Evolutionary conservation across 1,140 invertebrate species (phyloP).

Genomic region (Nomia melanderi): DNA sequence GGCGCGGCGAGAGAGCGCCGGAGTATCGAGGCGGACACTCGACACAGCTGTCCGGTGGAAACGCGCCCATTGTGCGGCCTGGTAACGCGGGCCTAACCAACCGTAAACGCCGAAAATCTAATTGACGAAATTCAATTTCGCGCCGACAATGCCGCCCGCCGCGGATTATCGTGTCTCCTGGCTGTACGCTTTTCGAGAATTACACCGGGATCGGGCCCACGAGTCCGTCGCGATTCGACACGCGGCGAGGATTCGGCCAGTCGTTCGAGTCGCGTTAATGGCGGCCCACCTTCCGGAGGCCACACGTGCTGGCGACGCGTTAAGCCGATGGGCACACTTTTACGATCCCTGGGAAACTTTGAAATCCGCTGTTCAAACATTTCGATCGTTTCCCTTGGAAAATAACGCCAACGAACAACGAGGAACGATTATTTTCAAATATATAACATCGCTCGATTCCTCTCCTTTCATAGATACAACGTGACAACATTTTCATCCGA

Average conservation of each 20-base stretch:
- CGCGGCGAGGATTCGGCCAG: slow-evolving; percentile 50
- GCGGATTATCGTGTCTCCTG: slow-evolving; percentile 46
- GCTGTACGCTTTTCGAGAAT: slow-evolving; percentile 68
- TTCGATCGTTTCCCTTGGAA: no score
- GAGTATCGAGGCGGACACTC: slow-evolving; percentile 52
- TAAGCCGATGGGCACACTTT: slow-evolving; percentile 44
- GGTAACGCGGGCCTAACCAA: slow-evolving; percentile 76
- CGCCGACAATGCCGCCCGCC: slow-evolving; percentile 69
- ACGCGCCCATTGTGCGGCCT: slow-evolving; percentile 54
- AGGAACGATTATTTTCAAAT: no score
- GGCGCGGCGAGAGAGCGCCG: slow-evolving; percentile 23
- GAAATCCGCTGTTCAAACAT: no score
- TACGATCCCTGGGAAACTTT: background rate
- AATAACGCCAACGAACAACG: no score
- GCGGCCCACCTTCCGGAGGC: background rate
- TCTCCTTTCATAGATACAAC: no score
- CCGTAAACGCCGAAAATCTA: slow-evolving; percentile 78
- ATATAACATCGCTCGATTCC: no score
- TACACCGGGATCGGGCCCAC: slow-evolving; percentile 61
- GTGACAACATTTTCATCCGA: background rate
- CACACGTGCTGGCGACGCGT: slow-evolving; percentile 3
- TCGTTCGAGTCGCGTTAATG: slow-evolving; percentile 44
- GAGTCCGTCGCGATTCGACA: slow-evolving; percentile 46
- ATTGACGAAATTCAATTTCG: slow-evolving; percentile 80
- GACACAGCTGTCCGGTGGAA: slow-evolving; percentile 73